Conservation (phyloP, 2,113 vertebrate genomes). For the Anarrhichthys ocellatus region DNA sequence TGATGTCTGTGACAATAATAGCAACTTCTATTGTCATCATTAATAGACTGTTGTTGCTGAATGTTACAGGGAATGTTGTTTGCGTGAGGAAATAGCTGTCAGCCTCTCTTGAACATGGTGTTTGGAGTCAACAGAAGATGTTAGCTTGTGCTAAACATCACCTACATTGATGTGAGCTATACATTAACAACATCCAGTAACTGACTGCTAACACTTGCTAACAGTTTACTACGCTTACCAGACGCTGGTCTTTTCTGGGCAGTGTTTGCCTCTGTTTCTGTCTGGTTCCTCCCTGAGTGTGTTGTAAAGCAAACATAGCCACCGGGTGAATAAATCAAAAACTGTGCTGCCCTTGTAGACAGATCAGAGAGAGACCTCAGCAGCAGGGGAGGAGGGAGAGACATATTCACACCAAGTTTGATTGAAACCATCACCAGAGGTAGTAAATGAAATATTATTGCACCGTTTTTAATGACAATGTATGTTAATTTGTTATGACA, state of each 20-base stretch:
- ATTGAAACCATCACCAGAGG: background rate
- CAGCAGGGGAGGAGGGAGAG: background rate
- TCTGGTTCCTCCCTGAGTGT: background rate
- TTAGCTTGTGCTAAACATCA: background rate
- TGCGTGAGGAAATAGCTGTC: background rate
- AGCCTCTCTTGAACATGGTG: background rate
- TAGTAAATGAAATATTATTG: background rate
- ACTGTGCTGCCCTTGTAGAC: background rate
- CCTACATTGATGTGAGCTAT: background rate
- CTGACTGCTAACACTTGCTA: too few relatives aligned
- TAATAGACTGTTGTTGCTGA: background rate
- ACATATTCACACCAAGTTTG: background rate
- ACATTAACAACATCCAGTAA: background rate
- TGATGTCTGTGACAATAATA: background rate
- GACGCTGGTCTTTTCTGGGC: background rate
- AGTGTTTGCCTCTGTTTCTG: background rate
- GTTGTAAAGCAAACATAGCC: background rate
- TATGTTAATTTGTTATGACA: background rate
- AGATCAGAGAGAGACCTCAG: background rate
- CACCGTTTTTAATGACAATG: background rate
- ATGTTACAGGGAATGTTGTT: background rate
- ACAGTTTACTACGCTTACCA: background rate
- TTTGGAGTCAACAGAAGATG: background rate
- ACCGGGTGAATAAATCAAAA: background rate
- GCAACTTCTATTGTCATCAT: background rate